Evolutionary conservation across 64 coral and sea anemone genomes (phyloP).

Genomic region (Pocillopora verrucosa): DNA sequence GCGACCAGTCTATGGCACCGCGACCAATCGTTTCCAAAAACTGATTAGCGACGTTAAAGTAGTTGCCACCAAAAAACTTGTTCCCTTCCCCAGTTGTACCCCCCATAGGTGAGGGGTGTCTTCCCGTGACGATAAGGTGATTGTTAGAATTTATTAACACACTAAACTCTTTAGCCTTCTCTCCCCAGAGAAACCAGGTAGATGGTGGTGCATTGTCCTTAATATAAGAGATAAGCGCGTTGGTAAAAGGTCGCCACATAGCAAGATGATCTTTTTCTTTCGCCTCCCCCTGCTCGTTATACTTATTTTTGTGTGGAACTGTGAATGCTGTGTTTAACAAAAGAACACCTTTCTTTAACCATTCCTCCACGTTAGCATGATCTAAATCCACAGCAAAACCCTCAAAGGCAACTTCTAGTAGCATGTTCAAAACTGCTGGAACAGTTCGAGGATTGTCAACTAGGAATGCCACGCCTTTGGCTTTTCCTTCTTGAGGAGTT

Average conservation of each 20-base stretch:
- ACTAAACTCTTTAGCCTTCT: not conserved
- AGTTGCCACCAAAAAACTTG: slow-evolving; percentile 4
- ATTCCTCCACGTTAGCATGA: too few relatives aligned
- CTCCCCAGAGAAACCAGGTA: not conserved
- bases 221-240: not conserved
- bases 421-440: slow-evolving; percentile 30
- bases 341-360: too few relatives aligned
- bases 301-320: not conserved
- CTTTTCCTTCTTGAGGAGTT: slow-evolving; percentile 28
- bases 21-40: not conserved
- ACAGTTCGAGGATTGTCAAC: slow-evolving; percentile 17
- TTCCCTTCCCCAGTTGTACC: not conserved
- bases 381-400: too few relatives aligned
- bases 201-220: not conserved
- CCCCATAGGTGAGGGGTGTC: not conserved
- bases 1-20: not conserved
- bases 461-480: slow-evolving; percentile 33
- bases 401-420: slow-evolving; percentile 18
- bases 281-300: too few relatives aligned
- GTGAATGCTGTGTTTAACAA: slow-evolving; percentile 35
- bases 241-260: not conserved
- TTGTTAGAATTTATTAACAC: not conserved
- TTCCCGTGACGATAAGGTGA: not conserved
- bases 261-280: not conserved
- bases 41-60: not conserved